Conservation (phyloP, 2,888 invertebrate genomes). For the Macaria liturata region DNA sequence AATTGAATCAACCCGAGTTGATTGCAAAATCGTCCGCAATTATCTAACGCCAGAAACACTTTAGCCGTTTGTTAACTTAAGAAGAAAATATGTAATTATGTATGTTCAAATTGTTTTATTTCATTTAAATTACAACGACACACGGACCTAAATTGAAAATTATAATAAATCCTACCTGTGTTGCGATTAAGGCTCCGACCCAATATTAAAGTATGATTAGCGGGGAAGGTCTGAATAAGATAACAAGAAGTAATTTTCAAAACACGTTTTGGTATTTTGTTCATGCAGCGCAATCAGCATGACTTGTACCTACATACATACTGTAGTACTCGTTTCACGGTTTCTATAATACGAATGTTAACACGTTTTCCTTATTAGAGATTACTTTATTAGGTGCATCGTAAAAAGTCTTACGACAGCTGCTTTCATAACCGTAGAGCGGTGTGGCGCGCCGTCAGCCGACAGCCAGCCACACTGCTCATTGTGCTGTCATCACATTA, state of each 20-base stretch:
- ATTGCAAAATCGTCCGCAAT: conserved; percentile 19
- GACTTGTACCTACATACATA: background rate
- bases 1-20: conserved; percentile 16
- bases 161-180: conserved; percentile 5
- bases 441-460: conserved; percentile 56
- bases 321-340: background rate
- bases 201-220: conserved; percentile 14
- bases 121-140: conserved; percentile 12
- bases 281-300: background rate
- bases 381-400: conserved; percentile 12
- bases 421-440: conserved; percentile 53
- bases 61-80: conserved; percentile 5
- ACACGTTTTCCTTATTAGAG: conserved; percentile 2
- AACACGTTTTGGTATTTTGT: conserved; percentile 4
- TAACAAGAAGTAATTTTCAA: conserved; percentile 2
- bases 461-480: conserved; percentile 66
- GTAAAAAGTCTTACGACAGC: conserved; percentile 49
- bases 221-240: conserved; percentile 1
- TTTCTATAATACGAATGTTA: background rate
- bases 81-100: background rate
- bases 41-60: conserved; percentile 11
- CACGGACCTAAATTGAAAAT: conserved; percentile 10
- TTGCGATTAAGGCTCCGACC: conserved; percentile 3
- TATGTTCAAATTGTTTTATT: background rate
- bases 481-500: conserved; percentile 78